A percentile compares a stretch with the other conserved stretches of the same genome.
Evolutionary conservation across 2,888 invertebrate genomes (phyloP).

Genomic region (Dynastes maya): DNA sequence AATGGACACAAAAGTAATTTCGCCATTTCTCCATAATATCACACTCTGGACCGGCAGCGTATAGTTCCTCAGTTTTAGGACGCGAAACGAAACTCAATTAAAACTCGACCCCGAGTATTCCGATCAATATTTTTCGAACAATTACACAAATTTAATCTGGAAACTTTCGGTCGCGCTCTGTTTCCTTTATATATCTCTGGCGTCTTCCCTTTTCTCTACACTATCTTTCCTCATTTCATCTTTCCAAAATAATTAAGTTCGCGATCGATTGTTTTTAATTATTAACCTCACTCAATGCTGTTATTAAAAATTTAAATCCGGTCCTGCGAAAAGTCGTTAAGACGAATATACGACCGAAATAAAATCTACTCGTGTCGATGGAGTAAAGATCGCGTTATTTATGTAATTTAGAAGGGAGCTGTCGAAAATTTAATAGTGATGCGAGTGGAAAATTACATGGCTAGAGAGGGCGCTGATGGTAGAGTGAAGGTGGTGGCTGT

Average conservation of each 20-base stretch:
- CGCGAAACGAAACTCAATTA: constrained; percentile 45
- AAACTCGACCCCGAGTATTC: constrained; percentile 27
- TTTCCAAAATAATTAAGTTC: constrained; percentile 37
- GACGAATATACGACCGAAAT: not conserved
- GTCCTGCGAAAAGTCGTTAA: not conserved
- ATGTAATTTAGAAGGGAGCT: not conserved
- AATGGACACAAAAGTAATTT: too few species aligned
- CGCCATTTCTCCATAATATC: too few species aligned
- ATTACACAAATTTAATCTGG: constrained; percentile 47
- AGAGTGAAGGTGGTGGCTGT: not conserved
- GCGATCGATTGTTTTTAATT: constrained; percentile 37
- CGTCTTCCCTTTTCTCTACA: not conserved
- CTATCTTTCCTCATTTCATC: not conserved
- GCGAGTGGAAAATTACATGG: constrained; percentile 29
- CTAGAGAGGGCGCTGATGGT: not conserved
- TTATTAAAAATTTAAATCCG: constrained; percentile 38
- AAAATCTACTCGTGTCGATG: not conserved
- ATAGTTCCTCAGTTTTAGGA: constrained; percentile 32
- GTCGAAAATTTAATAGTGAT: constrained; percentile 30
- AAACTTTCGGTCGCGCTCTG: constrained; percentile 35
- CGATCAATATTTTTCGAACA: constrained; percentile 47
- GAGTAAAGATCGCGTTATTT: not conserved
- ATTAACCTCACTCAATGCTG: not conserved
- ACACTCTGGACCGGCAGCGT: not conserved
- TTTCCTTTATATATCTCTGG: constrained; percentile 3